A percentile compares a stretch with the other conserved stretches of the same genome.
Evolutionary conservation across 2,113 vertebrate species (phyloP).

Genomic region (Oophaga pumilio): DNA sequence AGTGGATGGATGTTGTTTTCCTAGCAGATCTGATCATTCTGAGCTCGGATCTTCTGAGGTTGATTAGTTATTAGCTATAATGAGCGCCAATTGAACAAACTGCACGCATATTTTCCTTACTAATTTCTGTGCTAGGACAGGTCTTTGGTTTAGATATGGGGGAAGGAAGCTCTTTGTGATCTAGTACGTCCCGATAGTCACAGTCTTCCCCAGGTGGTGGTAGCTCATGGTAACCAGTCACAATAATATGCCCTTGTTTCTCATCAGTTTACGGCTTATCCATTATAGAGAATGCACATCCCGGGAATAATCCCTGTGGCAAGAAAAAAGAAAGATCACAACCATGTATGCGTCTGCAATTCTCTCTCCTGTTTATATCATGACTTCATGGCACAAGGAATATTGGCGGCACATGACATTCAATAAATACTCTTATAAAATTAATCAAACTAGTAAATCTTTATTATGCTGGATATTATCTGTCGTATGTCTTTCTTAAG

Average conservation of each 20-base stretch:
- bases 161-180: slow-evolving; percentile 60
- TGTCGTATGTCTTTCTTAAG: no score
- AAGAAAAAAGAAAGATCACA: not conserved
- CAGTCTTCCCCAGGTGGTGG: slow-evolving; percentile 68
- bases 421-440: not conserved
- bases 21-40: slow-evolving; percentile 80
- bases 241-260: slow-evolving; percentile 65
- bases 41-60: slow-evolving; percentile 72
- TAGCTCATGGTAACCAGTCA: slow-evolving; percentile 61
- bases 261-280: slow-evolving; percentile 63
- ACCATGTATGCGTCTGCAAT: not conserved
- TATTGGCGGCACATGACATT: not conserved
- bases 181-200: slow-evolving; percentile 62
- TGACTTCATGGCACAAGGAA: not conserved
- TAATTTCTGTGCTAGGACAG: slow-evolving; percentile 62
- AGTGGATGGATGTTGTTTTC: slow-evolving; percentile 90
- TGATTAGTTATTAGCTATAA: slow-evolving; percentile 77
- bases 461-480: no score
- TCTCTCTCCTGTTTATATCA: not conserved
- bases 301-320: slow-evolving; percentile 48
- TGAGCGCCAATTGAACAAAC: slow-evolving; percentile 68
- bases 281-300: slow-evolving; percentile 61
- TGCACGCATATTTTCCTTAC: slow-evolving; percentile 67
- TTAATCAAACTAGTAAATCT: no score
- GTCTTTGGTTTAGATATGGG: slow-evolving; percentile 59